These are phyloP conservation scores for Oncorhynchus masou DNA, from an alignment of 2,113 vertebrate species.

Conservation along the genomic window DNA sequence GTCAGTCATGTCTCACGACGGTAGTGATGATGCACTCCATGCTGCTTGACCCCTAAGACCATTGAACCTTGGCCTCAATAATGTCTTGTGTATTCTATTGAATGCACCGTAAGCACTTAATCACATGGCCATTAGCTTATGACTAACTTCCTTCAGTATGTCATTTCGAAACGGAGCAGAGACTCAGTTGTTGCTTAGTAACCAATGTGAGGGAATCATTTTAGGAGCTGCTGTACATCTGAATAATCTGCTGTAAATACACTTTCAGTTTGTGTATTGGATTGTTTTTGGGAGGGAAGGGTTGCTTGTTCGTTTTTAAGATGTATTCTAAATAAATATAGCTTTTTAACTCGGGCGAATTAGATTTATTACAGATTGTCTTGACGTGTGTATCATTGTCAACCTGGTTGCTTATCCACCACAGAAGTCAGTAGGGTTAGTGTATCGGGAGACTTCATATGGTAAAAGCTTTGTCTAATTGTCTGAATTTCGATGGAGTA, in stretches of 20 bases:
- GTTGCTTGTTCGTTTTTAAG: conserved; percentile 51
- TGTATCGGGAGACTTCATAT: no score
- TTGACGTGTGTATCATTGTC: neutral
- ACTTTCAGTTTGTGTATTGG: conserved; percentile 50
- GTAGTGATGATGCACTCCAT: neutral
- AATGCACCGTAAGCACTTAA: neutral
- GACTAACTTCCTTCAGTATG: neutral
- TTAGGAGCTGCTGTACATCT: conserved; percentile 68
- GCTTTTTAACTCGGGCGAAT: conserved; percentile 49
- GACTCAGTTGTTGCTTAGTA: conserved; percentile 74
- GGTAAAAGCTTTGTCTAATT: conserved; percentile 43
- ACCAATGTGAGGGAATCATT: conserved; percentile 54
- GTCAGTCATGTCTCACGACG: neutral
- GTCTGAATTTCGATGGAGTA: conserved; percentile 48
- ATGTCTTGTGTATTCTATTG: neutral
- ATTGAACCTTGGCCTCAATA: neutral
- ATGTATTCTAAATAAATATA: conserved; percentile 60
- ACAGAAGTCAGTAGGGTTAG: neutral
- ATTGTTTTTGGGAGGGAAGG: conserved; percentile 51
- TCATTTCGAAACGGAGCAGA: neutral
- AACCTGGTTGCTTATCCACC: conserved; percentile 1
- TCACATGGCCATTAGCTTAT: no score
- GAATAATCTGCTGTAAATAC: conserved; percentile 73
- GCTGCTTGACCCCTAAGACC: neutral
- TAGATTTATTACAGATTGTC: conserved; percentile 40